Evolutionary conservation across 64 coral and sea anemone species (phyloP), one percentile per base, ranked within the genome.

Genomic region (Orbicella faveolata): DNA sequence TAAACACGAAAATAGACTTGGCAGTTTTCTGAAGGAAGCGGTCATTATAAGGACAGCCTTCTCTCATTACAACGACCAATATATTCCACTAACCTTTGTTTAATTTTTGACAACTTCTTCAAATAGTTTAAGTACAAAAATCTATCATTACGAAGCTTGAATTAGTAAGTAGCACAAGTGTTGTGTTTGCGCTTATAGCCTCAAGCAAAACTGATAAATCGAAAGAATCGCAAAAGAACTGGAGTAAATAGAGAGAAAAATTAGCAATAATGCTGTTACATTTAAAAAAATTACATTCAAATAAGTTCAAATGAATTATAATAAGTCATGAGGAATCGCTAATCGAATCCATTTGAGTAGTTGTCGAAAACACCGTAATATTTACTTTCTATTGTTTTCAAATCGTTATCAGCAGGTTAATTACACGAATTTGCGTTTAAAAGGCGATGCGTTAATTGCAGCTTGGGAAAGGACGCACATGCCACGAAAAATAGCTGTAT

Each of bases 121-220:
- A 21, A 82, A 82, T 36, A 82, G 30, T 36, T 36, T 63, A 51
- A 35, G 77, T 64, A 59, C 79, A 82, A 82, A 82, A 64, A 65
- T 82, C 1, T 59, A 14, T 59, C 55, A 1, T 10, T 59, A 59
- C 55, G 55, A 59, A 59, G 2, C 44, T 59, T 59, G 55, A 15
- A 12, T 15, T 59, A 59, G 0, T 59, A 10, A 12, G 10, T 6
- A 48, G 44, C 44, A 48, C 44, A 48, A 48, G 44, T 48, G 44
- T 48, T 48, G 2, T 48, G 7, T 48, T 48, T 48, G 44, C 44
- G 7, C 44, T 48, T 48, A 48, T 48, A 6, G 44, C 44, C 55
- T 59, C 55, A 68, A 68, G 7, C 23, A 68, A 70, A 70, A 26
- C 21, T 4, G n/a, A 70, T n/a, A 33, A 70, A 26, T 23, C 1